Evolutionary conservation across 2,797 vertebrate genomes (phyloP), one percentile per base, ranked within the genome.

Genomic region (Tolypeutes matacus): DNA sequence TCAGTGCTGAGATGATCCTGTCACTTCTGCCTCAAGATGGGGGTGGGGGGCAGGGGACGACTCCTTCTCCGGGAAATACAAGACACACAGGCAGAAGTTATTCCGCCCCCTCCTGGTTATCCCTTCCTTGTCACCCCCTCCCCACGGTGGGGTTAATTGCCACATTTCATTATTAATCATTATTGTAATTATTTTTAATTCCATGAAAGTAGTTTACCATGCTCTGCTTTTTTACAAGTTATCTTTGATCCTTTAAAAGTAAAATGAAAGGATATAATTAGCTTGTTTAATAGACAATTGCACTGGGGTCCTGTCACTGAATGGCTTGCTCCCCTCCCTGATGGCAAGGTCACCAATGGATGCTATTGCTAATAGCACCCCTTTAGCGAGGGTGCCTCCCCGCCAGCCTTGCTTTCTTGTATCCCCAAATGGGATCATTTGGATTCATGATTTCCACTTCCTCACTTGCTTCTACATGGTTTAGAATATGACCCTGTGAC

Each of bases 121-220:
- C n/a, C 65, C n/a, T 17, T 18, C n/a, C 65, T 25, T 58, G 56
- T n/a, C 3, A 0, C 8, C 72, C 21, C 4, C 5, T 34, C 29
- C 46, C 73, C 49, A 0, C 3, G 2, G 11, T 29, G 9, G 84
- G 77, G 62, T 65, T 42, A 75, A 69, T 64, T 36, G 58, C 80
- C 76, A 73, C 23, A 5, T 42, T 67, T 80, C 31, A 56, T 56
- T 76, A 27, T 78, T 77, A 87, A 85, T 92, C 36, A 29, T 39
- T 53, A 29, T 11, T 39, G 25, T 34, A 36, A 96, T 90, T 88
- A 82, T 69, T 86, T 75, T 80, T 67, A 75, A n/a, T n/a, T n/a
- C n/a, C n/a, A n/a, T n/a, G n/a, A n/a, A 65, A 34, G 90, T 18
- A 34, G 56, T 60, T 89, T 21, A 70, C 56, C 64, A 34, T 0